phyloP scores from a whole-genome alignment of 2,797 vertebrate genomes.

The Natrix natrix region DNA sequence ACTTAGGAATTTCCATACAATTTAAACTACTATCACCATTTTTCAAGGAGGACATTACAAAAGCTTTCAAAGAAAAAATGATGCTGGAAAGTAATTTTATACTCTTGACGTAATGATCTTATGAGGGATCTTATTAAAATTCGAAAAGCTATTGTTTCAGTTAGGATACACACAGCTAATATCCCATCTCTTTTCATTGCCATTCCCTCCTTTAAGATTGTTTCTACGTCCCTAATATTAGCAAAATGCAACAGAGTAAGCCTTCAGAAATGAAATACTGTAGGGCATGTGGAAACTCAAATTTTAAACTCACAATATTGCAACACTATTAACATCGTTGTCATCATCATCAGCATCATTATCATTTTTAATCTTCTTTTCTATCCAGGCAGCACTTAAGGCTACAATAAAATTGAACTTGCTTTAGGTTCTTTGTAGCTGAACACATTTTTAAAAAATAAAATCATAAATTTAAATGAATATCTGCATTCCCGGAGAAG shows the following conservation, averaged over 20 bases:
- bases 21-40: not conserved
- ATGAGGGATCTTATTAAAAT: not conserved
- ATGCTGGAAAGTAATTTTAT: not conserved
- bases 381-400: not conserved
- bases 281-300: not conserved
- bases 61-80: not conserved
- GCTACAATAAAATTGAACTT: not conserved
- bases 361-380: not conserved
- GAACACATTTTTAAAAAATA: not conserved
- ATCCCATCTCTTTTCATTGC: not conserved
- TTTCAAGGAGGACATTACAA: not conserved
- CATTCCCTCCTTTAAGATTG: not conserved
- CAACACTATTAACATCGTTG: not conserved
- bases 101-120: not conserved
- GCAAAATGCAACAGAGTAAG: not conserved
- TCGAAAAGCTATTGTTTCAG: not conserved
- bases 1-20: not conserved
- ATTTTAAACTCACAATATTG: not conserved
- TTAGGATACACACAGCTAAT: not conserved
- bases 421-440: not conserved
- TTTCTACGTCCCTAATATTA: not conserved
- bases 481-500: not conserved
- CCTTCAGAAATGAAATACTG: not conserved
- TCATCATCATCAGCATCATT: not conserved
- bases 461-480: not conserved